phyloP scores from a whole-genome alignment of 2,797 vertebrate species.

The Lagorchestes hirsutus region DNA sequence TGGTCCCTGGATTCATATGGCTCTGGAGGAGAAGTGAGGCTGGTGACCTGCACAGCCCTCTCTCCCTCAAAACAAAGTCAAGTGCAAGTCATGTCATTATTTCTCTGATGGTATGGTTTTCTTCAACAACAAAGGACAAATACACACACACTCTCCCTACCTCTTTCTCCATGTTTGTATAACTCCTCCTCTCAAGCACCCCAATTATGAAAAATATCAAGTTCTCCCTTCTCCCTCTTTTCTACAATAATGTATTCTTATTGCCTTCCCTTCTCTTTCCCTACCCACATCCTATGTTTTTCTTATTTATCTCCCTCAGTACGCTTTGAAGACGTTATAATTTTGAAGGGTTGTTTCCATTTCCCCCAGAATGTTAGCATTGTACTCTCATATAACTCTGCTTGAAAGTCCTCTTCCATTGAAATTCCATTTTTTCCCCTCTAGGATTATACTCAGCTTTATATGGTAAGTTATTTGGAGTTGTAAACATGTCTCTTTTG shows the following conservation, averaged over 20 bases:
- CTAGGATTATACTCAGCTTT: background rate
- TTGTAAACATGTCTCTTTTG: background rate
- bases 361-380: background rate
- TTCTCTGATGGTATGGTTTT: too few relatives aligned
- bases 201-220: background rate
- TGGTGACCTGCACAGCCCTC: too few relatives aligned
- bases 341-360: background rate
- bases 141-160: background rate
- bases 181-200: background rate
- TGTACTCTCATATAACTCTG: background rate
- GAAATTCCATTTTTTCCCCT: background rate
- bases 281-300: background rate
- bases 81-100: too few relatives aligned
- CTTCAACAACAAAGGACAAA: too few relatives aligned
- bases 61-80: too few relatives aligned
- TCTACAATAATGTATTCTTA: background rate
- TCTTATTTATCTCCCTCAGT: background rate
- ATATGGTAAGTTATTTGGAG: background rate
- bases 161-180: background rate
- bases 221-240: background rate
- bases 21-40: too few relatives aligned
- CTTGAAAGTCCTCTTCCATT: too few relatives aligned
- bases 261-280: background rate
- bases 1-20: too few relatives aligned
- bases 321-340: background rate